These are phyloP conservation scores for Tapirus indicus DNA, from an alignment of 2,797 vertebrate genomes.

Conservation along the genomic window DNA sequence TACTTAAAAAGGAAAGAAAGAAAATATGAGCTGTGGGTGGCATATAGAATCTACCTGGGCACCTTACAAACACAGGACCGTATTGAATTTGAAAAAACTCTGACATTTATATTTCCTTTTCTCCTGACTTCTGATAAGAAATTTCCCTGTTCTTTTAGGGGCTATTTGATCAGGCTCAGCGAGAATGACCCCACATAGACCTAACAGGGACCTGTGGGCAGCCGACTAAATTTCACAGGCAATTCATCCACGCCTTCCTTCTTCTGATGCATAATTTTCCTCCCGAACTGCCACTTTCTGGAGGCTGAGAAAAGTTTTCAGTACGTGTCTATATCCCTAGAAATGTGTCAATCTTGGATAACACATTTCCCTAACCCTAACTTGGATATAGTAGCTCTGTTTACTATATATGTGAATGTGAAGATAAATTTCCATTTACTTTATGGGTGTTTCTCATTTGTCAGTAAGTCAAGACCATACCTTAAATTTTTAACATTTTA, in stretches of 20 bases:
- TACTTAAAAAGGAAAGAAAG: slow-evolving; percentile 8
- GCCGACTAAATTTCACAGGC: slow-evolving; percentile 13
- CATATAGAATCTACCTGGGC: not conserved
- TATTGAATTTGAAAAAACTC: not conserved
- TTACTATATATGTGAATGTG: not conserved
- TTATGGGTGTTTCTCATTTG: not conserved
- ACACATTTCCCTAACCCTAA: slow-evolving; percentile 40
- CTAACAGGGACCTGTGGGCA: not conserved
- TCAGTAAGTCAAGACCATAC: not conserved
- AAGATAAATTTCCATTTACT: not conserved
- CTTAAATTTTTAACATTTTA: not conserved
- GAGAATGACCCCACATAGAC: slow-evolving; percentile 29
- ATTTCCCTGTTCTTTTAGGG: not conserved
- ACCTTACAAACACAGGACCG: not conserved
- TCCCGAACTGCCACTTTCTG: not conserved
- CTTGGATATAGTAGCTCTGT: not conserved
- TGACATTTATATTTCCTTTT: not conserved
- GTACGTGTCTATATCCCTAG: not conserved
- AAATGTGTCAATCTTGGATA: slow-evolving; percentile 51
- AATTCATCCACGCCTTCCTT: not conserved
- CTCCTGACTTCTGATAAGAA: not conserved
- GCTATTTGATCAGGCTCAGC: not conserved
- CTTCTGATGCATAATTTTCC: slow-evolving; percentile 14
- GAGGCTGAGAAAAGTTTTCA: not conserved
- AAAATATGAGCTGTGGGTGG: not conserved